Percentiles rank a stretch among this genome's conserved stretches.
phyloP scores from a whole-genome alignment of 2,888 invertebrate genomes.

The Salticus scenicus region DNA sequence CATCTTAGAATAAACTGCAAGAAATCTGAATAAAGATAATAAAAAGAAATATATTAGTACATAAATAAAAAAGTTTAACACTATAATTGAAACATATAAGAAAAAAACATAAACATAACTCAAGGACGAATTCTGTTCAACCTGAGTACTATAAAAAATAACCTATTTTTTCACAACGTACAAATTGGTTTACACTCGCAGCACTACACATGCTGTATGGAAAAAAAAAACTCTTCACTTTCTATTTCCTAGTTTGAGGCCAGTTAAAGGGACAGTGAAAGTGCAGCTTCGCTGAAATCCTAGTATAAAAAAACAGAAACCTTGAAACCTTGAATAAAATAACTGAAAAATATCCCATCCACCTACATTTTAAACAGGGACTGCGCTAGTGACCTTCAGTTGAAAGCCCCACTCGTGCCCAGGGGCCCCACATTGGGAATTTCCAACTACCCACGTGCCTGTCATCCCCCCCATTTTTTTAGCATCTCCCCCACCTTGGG shows the following conservation, averaged over 20 bases:
- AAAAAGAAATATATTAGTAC: no score
- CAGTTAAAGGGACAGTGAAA: constrained; percentile 12
- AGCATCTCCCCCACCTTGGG: constrained; percentile 23
- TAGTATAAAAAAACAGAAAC: constrained; percentile 45
- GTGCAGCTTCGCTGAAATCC: constrained; percentile 32
- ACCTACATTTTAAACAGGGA: constrained; percentile 37
- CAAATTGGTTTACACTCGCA: constrained; percentile 50
- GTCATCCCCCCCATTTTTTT: constrained; percentile 20
- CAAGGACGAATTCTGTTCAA: constrained; percentile 16
- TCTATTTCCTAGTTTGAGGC: constrained; percentile 67
- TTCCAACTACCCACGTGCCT: constrained; percentile 43
- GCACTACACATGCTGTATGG: constrained; percentile 15
- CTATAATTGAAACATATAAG: no score
- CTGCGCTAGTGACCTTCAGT: constrained; percentile 58
- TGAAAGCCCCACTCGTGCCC: constrained; percentile 31
- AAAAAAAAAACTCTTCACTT: constrained; percentile 45
- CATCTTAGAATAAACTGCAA: no score
- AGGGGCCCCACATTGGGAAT: constrained; percentile 41
- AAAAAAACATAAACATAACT: background rate
- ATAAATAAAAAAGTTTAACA: no score
- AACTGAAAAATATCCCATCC: constrained; percentile 36
- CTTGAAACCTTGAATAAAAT: constrained; percentile 37
- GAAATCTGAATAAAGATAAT: no score
- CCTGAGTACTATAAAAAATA: constrained; percentile 28
- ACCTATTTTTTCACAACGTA: constrained; percentile 28